Percentiles rank a stretch among this genome's conserved stretches.
These are phyloP conservation scores for Hippasteria phrygiana DNA, from an alignment of 53 echinoderm and acorn worm species.

Conservation along the genomic window DNA sequence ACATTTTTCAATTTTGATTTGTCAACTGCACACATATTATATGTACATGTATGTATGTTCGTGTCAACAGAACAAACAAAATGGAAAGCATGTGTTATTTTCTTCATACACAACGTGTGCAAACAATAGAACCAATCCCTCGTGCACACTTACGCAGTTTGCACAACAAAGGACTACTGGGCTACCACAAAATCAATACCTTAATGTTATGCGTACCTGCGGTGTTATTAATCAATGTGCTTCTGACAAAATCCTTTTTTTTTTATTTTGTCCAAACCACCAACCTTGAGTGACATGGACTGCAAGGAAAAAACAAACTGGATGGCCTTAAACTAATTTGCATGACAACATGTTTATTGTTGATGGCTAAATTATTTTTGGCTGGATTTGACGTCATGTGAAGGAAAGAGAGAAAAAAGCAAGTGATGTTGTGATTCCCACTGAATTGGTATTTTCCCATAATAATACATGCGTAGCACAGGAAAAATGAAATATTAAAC, in stretches of 20 bases:
- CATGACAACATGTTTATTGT: background rate
- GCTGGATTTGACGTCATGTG: background rate
- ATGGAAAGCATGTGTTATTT: background rate
- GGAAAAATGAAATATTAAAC: no score
- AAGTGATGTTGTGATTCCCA: no score
- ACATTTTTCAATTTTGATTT: no score
- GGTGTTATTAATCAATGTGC: conserved; percentile 25
- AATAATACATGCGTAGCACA: background rate
- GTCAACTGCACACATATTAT: no score
- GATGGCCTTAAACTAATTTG: background rate
- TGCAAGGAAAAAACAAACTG: background rate
- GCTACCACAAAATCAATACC: conserved; percentile 16
- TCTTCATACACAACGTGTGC: background rate
- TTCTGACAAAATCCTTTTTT: background rate
- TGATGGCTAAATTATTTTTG: background rate
- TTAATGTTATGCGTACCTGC: conserved; percentile 12
- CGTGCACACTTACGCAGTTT: background rate
- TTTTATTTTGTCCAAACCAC: background rate
- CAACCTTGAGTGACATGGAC: background rate
- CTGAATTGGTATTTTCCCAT: background rate
- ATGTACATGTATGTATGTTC: no score
- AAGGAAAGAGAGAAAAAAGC: background rate
- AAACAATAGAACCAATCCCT: background rate
- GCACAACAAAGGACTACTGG: conserved; percentile 30
- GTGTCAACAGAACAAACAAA: background rate